These are phyloP conservation scores for Scopus umbretta DNA, from an alignment of 2,113 vertebrate species.

Conservation along the genomic window DNA sequence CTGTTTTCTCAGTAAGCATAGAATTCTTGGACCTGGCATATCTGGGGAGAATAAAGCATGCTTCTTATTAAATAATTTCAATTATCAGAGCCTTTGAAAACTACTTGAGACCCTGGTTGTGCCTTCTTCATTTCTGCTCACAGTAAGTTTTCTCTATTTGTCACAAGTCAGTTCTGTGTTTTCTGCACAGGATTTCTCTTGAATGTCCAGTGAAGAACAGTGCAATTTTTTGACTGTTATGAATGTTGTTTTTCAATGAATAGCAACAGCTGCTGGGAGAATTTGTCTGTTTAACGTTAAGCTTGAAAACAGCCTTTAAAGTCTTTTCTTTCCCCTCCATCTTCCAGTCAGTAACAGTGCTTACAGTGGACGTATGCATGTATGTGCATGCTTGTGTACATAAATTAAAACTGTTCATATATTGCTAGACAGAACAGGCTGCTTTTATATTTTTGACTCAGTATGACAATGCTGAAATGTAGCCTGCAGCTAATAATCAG, in stretches of 20 bases:
- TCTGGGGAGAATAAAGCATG: background rate
- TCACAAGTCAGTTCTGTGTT: background rate
- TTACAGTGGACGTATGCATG: background rate
- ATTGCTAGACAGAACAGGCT: background rate
- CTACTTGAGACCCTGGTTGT: background rate
- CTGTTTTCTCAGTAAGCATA: background rate
- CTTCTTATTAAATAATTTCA: background rate
- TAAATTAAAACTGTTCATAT: background rate
- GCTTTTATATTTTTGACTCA: background rate
- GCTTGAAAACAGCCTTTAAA: background rate
- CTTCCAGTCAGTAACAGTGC: background rate
- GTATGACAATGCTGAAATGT: no score
- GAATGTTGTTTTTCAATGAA: background rate
- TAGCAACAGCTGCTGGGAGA: background rate
- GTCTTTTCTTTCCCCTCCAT: background rate
- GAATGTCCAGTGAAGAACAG: background rate
- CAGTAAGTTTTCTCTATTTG: background rate
- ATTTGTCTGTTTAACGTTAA: background rate
- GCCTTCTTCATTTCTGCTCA: background rate
- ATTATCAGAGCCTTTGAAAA: background rate
- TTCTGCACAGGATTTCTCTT: background rate
- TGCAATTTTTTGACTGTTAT: background rate
- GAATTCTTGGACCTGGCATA: background rate
- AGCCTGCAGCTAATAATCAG: no score
- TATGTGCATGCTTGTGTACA: background rate